Evolutionary conservation across 2,888 invertebrate genomes (phyloP).

Genomic region (Cheilosia impressa): DNA sequence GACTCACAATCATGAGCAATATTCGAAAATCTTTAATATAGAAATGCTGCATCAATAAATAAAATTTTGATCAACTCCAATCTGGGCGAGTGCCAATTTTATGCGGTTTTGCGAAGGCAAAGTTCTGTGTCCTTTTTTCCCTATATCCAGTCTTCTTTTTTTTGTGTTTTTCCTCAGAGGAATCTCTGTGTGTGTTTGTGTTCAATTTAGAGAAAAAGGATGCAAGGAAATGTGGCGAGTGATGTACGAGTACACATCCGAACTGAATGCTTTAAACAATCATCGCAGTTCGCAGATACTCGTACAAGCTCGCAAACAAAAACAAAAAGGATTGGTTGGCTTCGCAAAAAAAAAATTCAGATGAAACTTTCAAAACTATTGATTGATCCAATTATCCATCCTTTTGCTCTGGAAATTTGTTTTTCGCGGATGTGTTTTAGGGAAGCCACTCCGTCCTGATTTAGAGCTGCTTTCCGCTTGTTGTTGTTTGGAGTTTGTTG

Average conservation of each 20-base stretch:
- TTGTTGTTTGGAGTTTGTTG: constrained; percentile 28
- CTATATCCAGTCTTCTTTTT: not conserved
- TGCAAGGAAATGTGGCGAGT: constrained; percentile 17
- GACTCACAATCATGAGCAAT: constrained; percentile 15
- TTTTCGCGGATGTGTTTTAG: constrained; percentile 58
- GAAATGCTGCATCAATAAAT: constrained; percentile 72
- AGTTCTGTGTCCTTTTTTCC: constrained; percentile 60
- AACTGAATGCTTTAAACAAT: constrained; percentile 46
- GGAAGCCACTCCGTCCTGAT: constrained; percentile 25
- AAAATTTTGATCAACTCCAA: constrained; percentile 72
- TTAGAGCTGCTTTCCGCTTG: constrained; percentile 39
- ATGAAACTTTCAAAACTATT: constrained; percentile 67
- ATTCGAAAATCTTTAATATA: constrained; percentile 64
- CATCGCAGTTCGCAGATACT: not conserved
- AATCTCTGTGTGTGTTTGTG: not conserved
- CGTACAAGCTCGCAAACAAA: constrained; percentile 26
- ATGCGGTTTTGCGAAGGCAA: constrained; percentile 66
- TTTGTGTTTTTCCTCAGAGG: constrained; percentile 9
- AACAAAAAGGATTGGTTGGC: constrained; percentile 14
- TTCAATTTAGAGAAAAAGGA: not conserved
- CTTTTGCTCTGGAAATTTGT: constrained; percentile 51
- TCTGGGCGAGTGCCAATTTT: constrained; percentile 66
- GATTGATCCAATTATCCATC: constrained; percentile 72
- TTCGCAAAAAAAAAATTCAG: constrained; percentile 8
- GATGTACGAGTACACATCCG: constrained; percentile 1